Evolutionary conservation across 2,888 invertebrate species (phyloP).

Genomic region (Drepana falcataria): DNA sequence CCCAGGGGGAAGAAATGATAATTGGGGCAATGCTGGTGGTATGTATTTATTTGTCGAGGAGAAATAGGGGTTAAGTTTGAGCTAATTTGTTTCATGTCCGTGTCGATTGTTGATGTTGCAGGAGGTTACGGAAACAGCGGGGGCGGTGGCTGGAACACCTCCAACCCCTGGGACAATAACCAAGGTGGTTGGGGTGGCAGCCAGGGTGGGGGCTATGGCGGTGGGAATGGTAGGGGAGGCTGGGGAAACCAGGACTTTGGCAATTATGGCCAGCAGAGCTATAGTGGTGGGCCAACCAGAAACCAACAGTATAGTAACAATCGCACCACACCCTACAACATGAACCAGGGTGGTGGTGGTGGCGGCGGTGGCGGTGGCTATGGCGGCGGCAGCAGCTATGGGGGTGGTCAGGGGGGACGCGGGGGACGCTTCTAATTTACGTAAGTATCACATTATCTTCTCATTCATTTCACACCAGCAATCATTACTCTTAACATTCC

Average conservation of each 20-base stretch:
- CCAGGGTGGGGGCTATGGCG: constrained; percentile 60
- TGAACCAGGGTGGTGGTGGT: constrained; percentile 79
- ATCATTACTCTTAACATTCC: constrained; percentile 23
- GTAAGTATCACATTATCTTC: constrained; percentile 42
- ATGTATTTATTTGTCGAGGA: constrained; percentile 3
- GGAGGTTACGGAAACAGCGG: constrained; percentile 78
- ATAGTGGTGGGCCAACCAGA: constrained; percentile 91
- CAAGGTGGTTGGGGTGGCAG: constrained; percentile 44
- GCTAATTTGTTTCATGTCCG: background rate
- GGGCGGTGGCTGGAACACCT: constrained; percentile 44
- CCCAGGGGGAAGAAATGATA: constrained; percentile 56
- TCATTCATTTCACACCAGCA: constrained; percentile 27
- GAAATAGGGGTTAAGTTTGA: background rate
- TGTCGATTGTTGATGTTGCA: constrained; percentile 24
- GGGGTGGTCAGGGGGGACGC: constrained; percentile 64
- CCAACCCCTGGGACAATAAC: constrained; percentile 68
- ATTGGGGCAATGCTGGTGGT: constrained; percentile 53
- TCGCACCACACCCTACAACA: constrained; percentile 85
- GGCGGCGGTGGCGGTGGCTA: constrained; percentile 64
- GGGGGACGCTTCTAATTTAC: constrained; percentile 43
- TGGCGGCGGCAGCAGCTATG: constrained; percentile 56
- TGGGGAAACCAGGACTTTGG: constrained; percentile 85
- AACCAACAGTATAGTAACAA: constrained; percentile 85
- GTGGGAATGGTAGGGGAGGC: constrained; percentile 65
- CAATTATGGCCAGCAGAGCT: constrained; percentile 89